A percentile compares a stretch with the other conserved stretches of the same genome.
These are phyloP conservation scores for Myodes glareolus DNA, from an alignment of 2,113 vertebrate species.

Conservation along the genomic window DNA sequence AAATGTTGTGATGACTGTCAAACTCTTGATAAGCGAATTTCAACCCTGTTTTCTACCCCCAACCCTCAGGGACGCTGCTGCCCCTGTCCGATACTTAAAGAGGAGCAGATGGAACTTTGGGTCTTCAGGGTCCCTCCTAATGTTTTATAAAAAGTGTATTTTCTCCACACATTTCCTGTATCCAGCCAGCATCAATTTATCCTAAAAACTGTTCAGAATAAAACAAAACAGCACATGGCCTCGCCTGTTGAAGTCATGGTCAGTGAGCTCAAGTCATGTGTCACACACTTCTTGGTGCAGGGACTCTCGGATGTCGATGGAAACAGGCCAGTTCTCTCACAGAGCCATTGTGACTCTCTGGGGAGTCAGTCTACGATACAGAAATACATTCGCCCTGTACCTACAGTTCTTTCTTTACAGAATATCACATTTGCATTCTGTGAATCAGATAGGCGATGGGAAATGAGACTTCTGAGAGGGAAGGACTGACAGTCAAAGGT, in stretches of 20 bases:
- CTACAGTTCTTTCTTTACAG: not conserved
- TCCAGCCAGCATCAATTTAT: not conserved
- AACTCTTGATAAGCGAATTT: not conserved
- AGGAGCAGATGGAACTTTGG: not conserved
- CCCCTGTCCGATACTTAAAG: not conserved
- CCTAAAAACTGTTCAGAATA: not conserved
- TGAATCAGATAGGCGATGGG: not conserved
- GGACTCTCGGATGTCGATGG: not conserved
- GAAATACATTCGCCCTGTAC: not conserved
- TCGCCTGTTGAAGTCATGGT: not conserved
- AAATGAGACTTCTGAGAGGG: not conserved
- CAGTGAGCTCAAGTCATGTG: not conserved
- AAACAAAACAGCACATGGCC: not conserved
- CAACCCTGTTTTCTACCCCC: not conserved
- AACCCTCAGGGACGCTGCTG: not conserved
- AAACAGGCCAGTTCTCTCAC: not conserved
- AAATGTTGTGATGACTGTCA: not conserved
- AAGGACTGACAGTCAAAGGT: not conserved
- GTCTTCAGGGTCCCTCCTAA: not conserved
- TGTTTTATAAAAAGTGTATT: not conserved
- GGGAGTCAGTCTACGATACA: not conserved
- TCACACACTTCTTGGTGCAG: not conserved
- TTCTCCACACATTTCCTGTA: not conserved
- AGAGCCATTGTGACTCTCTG: not conserved
- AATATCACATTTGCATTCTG: slow-evolving; percentile 10